Percentiles rank a stretch among this genome's conserved stretches.
These are phyloP conservation scores for Chrysodeixis includens DNA, from an alignment of 2,888 invertebrate species.

Conservation along the genomic window DNA sequence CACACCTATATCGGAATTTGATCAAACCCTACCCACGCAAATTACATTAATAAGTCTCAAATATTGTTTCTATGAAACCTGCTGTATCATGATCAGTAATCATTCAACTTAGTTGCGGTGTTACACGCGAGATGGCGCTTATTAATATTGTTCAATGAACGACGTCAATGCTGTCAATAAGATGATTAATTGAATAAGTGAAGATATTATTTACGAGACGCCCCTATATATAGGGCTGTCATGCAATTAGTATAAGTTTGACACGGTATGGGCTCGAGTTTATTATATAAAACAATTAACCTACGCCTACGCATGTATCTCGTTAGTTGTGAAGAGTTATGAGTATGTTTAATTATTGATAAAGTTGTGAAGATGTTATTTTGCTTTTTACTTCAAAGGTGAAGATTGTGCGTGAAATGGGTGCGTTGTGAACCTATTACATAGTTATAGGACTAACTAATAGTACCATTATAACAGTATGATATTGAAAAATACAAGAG, in stretches of 20 bases:
- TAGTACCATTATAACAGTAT: background rate
- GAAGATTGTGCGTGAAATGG: no score
- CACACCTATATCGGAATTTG: no score
- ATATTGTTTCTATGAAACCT: conserved; percentile 16
- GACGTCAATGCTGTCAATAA: conserved; percentile 12
- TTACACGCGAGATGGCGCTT: background rate
- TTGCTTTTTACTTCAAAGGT: background rate
- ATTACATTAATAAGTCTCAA: background rate
- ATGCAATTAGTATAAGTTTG: background rate
- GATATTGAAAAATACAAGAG: background rate
- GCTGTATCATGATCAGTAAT: conserved; percentile 24
- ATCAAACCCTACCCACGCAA: background rate
- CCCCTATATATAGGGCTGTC: background rate
- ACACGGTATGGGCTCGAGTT: background rate
- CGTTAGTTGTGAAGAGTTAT: background rate
- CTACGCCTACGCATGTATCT: background rate
- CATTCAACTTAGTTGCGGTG: conserved; percentile 9
- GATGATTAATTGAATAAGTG: conserved; percentile 3
- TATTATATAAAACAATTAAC: background rate
- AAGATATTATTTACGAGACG: background rate
- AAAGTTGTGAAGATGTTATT: background rate
- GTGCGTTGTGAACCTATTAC: no score
- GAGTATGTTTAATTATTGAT: background rate
- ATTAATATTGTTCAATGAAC: conserved; percentile 3
- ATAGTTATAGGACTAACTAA: no score